Evolutionary conservation across 37 sponge, comb jelly and placozoan species (phyloP).

Genomic region (Corticium candelabrum): DNA sequence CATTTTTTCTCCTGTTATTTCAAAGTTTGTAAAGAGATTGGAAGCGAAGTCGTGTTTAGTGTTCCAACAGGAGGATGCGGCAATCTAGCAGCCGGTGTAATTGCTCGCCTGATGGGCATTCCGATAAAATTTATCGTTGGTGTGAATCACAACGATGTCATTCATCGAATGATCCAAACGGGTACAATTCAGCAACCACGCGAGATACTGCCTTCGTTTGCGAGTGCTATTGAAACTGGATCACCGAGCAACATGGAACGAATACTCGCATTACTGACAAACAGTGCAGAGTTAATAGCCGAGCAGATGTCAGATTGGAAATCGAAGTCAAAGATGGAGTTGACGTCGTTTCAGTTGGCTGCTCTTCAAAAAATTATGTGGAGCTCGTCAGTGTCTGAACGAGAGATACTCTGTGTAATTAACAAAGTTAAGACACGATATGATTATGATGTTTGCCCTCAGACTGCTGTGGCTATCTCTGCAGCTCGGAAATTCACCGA

Average conservation of each 20-base stretch:
- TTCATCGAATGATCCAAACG: too few relatives aligned
- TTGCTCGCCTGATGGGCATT: slow-evolving; percentile 39
- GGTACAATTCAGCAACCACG: background rate
- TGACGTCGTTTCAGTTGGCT: background rate
- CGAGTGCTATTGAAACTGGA: slow-evolving; percentile 45
- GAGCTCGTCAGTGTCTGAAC: slow-evolving; percentile 14
- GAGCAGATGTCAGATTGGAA: background rate
- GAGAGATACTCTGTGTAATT: slow-evolving; percentile 12
- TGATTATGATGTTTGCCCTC: slow-evolving; percentile 45
- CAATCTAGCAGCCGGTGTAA: slow-evolving; percentile 23
- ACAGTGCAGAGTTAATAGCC: background rate
- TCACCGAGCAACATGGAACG: slow-evolving; percentile 62
- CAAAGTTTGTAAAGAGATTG: slow-evolving; percentile 18
- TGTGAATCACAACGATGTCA: slow-evolving; percentile 51
- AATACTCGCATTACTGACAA: slow-evolving; percentile 31
- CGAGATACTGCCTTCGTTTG: slow-evolving; percentile 16
- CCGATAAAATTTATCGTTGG: slow-evolving; percentile 36
- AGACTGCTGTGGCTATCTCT: slow-evolving; percentile 37
- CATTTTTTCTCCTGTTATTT: slow-evolving; percentile 54
- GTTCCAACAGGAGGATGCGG: slow-evolving; percentile 56
- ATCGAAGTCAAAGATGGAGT: background rate
- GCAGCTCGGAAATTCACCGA: background rate
- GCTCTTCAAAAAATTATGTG: background rate
- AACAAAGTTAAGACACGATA: slow-evolving; percentile 15
- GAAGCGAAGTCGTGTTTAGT: slow-evolving; percentile 27